Conservation (phyloP, 30 jellyfish, hydroid and myxozoan species). For the Turritopsis dohrnii region DNA sequence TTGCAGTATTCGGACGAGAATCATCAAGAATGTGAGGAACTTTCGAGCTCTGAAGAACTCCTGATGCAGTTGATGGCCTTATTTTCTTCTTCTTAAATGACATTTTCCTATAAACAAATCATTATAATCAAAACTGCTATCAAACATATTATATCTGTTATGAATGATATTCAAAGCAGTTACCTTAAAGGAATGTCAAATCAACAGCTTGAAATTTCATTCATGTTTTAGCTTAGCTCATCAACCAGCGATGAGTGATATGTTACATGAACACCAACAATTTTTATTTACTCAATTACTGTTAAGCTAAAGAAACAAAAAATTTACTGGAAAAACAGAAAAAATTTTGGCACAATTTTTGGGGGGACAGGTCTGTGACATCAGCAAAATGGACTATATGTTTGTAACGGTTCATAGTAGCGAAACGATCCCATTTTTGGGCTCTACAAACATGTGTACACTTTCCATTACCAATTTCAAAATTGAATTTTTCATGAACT, state of each 20-base stretch:
- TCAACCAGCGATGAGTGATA: not conserved
- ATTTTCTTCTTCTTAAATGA: constrained; percentile 11
- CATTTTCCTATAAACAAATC: not conserved
- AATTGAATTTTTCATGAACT: too few relatives aligned
- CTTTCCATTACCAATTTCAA: too few relatives aligned
- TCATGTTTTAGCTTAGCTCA: not conserved
- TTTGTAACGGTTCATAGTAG: too few relatives aligned
- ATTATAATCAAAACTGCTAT: not conserved
- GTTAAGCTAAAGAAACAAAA: not conserved
- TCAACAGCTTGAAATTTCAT: not conserved
- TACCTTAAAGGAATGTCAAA: not conserved
- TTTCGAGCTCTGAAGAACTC: constrained; percentile 62
- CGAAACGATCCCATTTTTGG: too few relatives aligned
- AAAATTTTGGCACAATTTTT: too few relatives aligned
- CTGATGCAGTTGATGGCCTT: constrained; percentile 84
- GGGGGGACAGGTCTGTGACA: too few relatives aligned
- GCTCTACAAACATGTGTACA: too few relatives aligned
- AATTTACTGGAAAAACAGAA: too few relatives aligned
- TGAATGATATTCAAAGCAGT: not conserved
- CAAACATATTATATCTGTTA: too few relatives aligned
- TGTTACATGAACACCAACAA: not conserved
- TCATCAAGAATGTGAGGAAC: constrained; percentile 73
- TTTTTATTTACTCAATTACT: not conserved
- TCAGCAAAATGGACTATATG: too few relatives aligned
- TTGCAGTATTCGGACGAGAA: constrained; percentile 68